Evolutionary conservation across 2,888 invertebrate species (phyloP), one percentile per base, ranked within the genome.

Genomic region (Pollenia angustigena): DNA sequence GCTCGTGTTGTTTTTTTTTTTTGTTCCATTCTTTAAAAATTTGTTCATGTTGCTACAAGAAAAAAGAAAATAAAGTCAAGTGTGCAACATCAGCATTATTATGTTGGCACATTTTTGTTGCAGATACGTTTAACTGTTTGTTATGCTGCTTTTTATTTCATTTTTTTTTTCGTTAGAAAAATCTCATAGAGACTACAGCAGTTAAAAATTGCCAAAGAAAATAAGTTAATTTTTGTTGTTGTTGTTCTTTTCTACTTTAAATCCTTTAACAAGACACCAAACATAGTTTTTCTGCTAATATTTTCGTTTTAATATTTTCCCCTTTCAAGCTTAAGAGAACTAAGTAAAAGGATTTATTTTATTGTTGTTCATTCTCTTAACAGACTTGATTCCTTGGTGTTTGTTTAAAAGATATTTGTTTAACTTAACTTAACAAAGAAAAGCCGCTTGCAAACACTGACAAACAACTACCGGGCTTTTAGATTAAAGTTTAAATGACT

Each of bases 21-120:
- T 48, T 11, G n/a, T 10, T 12, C 6, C 18, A 11, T 18, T 71
- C 16, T 23, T 52, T 6, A 0, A 32, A 32, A 32, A 32, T 32
- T 79, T 56, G 8, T 56, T 64, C 18, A 48, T 69, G 8, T 82
- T 62, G 52, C 60, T 42, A 52, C 54, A 32, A 60, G 54, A 14
- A 56, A 60, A 72, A 76, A 76, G 23, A 32, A 32, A 32, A 32
- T 75, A 40, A 80, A 84, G 72, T 76, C 83, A 84, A 87, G 84
- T 87, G 83, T 87, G 84, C 84, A 84, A 46, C 69, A 78, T 87
- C 87, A 84, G 87, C 87, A 84, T 87, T 87, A 79, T 87, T 78
- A 74, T 72, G 68, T 62, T 81, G 85, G 72, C 71, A 69, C 52
- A 58, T 64, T 82, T 76, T 42, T 69, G 69, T 54, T 76, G 60